A percentile compares a stretch with the other conserved stretches of the same genome.
Evolutionary conservation across 2,113 vertebrate genomes (phyloP).

Genomic region (Nycticebus coucang): DNA sequence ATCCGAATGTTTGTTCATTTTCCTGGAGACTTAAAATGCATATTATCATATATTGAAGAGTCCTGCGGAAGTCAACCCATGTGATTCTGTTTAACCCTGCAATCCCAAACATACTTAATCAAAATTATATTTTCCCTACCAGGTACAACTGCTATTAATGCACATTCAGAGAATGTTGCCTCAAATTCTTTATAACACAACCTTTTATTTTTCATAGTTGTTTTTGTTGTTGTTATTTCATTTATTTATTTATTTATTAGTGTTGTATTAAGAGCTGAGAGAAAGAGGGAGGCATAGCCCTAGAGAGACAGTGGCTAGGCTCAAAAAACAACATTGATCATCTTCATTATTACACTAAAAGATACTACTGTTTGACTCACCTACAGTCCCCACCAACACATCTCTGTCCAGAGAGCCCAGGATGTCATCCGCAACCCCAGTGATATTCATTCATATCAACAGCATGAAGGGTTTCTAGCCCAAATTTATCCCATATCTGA

Average conservation of each 20-base stretch:
- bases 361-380: not conserved
- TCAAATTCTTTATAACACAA: conserved; percentile 6
- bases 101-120: not conserved
- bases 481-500: not conserved
- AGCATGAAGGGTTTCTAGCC: not conserved
- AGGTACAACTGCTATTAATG: not conserved
- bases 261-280: conserved; percentile 35
- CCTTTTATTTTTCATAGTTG: not conserved
- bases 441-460: not conserved
- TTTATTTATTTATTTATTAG: not conserved
- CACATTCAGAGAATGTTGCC: not conserved
- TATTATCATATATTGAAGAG: not conserved
- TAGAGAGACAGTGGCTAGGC: not conserved
- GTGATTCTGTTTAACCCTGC: not conserved
- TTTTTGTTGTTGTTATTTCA: not conserved
- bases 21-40: not conserved
- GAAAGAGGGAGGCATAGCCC: not conserved
- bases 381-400: fast-evolving
- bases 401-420: not conserved
- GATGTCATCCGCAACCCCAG: not conserved
- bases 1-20: not conserved
- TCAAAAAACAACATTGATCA: not conserved
- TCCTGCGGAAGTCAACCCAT: not conserved
- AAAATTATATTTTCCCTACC: conserved; percentile 39
- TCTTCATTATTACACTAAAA: not conserved